Evolutionary conservation across 2,888 invertebrate species (phyloP).

Genomic region (Myathropa florea): DNA sequence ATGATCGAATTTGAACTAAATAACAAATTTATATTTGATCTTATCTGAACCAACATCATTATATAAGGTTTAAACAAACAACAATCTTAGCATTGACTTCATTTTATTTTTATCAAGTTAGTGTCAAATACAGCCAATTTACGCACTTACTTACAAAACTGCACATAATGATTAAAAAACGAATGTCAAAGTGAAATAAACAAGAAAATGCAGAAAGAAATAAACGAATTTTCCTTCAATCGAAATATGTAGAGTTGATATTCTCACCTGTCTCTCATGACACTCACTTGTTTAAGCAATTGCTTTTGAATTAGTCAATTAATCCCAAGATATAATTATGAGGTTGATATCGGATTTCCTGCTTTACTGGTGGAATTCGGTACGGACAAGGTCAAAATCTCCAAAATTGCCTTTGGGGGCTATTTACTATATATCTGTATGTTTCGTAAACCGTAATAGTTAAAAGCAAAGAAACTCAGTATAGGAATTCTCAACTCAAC

Average conservation of each 20-base stretch:
- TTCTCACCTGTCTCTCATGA: not conserved
- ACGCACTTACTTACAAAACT: no score
- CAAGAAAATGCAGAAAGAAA: not conserved
- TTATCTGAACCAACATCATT: no score
- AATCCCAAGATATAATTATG: constrained; percentile 12
- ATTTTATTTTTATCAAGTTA: no score
- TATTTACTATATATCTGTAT: constrained; percentile 31
- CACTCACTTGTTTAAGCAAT: not conserved
- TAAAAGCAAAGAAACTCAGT: constrained; percentile 21
- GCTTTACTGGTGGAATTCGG: constrained; percentile 15
- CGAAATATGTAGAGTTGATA: not conserved
- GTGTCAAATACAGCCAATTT: no score
- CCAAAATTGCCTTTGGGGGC: constrained; percentile 49
- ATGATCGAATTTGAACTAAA: not conserved
- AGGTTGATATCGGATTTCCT: constrained; percentile 34
- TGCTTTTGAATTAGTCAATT: constrained; percentile 12
- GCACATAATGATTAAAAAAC: not conserved
- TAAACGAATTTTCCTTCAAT: not conserved
- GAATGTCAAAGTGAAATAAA: not conserved
- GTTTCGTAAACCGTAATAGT: not conserved
- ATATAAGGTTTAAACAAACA: no score
- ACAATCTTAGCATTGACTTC: no score
- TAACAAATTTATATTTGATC: no score
- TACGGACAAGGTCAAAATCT: constrained; percentile 41
- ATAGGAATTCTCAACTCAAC: constrained; percentile 57